Base-by-base conservation (phyloP, 2,797 vertebrate species). In the Meriones psammophilus region DNA sequence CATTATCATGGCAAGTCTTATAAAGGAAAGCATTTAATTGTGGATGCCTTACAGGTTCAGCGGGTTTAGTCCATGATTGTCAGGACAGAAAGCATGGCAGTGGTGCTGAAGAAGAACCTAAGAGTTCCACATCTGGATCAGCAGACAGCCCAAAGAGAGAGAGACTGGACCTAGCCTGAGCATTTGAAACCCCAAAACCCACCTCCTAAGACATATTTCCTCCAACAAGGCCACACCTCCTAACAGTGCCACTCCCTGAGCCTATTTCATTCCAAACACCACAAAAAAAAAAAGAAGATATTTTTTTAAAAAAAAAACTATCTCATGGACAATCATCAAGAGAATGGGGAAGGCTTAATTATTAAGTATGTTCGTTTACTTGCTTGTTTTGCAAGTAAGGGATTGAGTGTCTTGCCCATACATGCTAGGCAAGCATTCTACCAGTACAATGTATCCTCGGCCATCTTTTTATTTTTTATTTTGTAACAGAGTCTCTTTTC, bases 271-370 rank as follows among this genome's bases (percentile, higher is more conserved):
- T 84, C 36, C 46, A 66, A 66, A 5, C 56, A 17, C n/a, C 14
- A 46, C 26, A 42, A 42, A 60, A 5, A 74, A 42, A 42, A 42
- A 6, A 42, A 42, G 68, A 5, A 74, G 7, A 15, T 6, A 9
- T 20, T 74, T 85, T 76, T 83, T 7, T n/a, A n/a, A n/a, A n/a
- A n/a, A n/a, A n/a, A 0, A 64, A 92, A 69, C 54, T 79, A 54
- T 91, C 13, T 64, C 69, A 87, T 1, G 88, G n/a, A 54, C 88
- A 88, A 96, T 62, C 8, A 77, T 87, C 46, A 92, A 71, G 56
- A 87, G 24, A 5, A n/a, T 39, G 6, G 76, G 81, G 60, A 94
- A 92, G 60, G 39, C 9, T 22, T 77, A 42, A 50, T 50, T 33
- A 46, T 33, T 46, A 28, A 17, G 7, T 83, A 22, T 8, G 14